Evolutionary conservation across 2,888 invertebrate genomes (phyloP), one percentile per base, ranked within the genome.

Genomic region (Tetranychus piercei): DNA sequence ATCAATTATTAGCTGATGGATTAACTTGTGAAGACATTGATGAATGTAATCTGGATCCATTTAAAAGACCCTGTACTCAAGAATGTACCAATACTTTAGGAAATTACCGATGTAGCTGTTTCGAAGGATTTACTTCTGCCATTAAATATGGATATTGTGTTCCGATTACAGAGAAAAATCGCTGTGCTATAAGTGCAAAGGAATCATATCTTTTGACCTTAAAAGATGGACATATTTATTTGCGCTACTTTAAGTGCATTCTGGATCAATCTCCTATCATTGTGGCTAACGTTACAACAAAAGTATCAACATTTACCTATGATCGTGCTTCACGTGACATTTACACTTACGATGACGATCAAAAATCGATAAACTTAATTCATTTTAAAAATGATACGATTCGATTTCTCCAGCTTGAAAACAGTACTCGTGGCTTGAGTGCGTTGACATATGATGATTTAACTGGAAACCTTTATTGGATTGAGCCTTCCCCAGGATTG

Each of bases 71-170:
- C 11, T 69, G 69, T 69, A 20, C 20, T 9, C 69, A 69, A 8
- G 69, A 69, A 20, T 69, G 69, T 69, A 22, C 20, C 69, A 69
- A 69, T 22, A 23, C 69, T 23, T 23, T 69, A 5, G 69, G 69
- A 5, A 23, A 22, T 23, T 69, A 23, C 20, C 69, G 69, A 23
- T 69, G 69, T 69, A 22, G 11, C 20, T 69, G 69, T 69, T 69
- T 69, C 22, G 69, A 69, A 23, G 69, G 34, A 20, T 69, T 11
- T n/a, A 20, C 20, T 69, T 23, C 20, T 5, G n/a, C 20, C 1
- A 22, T 11, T 69, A 9, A 22, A 20, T 5, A n/a, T 20, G 11
- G 22, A 20, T 15, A 1, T 55, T 69, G 69, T 34, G 22, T 22
- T 23, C 55, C 9, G 15, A 9, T 9, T 1, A 15, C 55, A 55